A percentile compares a stretch with the other conserved stretches of the same genome.
phyloP scores from a whole-genome alignment of 2,888 invertebrate species.

The Drosophila fungiperda region DNA sequence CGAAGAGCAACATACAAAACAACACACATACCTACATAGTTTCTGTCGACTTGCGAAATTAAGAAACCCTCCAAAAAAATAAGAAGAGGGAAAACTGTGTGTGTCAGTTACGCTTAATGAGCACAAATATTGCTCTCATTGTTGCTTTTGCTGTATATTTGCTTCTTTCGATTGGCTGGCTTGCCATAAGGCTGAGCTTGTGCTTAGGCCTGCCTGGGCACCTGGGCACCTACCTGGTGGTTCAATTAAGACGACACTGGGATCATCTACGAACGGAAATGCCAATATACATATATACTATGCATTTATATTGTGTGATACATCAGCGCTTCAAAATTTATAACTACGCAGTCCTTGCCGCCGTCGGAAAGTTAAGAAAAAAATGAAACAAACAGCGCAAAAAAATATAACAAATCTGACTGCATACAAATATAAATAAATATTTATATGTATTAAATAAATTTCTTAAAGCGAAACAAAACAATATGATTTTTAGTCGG shows the following conservation, averaged over 20 bases:
- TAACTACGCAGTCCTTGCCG: slow-evolving; percentile 8
- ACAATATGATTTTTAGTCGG: background rate
- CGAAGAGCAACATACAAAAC: slow-evolving; percentile 21
- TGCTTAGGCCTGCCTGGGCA: slow-evolving; percentile 3
- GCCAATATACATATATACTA: slow-evolving; percentile 56
- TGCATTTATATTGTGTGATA: slow-evolving; percentile 41
- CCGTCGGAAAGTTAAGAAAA: background rate
- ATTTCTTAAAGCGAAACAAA: too few relatives aligned
- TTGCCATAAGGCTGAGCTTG: slow-evolving; percentile 48
- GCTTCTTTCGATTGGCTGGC: slow-evolving; percentile 75
- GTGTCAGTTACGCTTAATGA: slow-evolving; percentile 84
- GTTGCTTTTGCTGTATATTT: slow-evolving; percentile 75
- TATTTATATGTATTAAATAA: too few relatives aligned
- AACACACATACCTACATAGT: slow-evolving; percentile 30
- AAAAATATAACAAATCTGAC: background rate
- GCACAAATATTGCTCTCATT: slow-evolving; percentile 82
- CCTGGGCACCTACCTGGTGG: slow-evolving; percentile 43
- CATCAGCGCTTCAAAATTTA: slow-evolving; percentile 18
- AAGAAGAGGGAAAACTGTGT: slow-evolving; percentile 70
- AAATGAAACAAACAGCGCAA: background rate
- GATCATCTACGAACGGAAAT: slow-evolving; percentile 64
- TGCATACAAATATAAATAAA: background rate
- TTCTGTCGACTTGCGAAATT: slow-evolving; percentile 78
- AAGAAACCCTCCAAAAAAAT: slow-evolving; percentile 75
- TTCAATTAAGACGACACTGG: slow-evolving; percentile 68